phyloP scores from a whole-genome alignment of 2,797 vertebrate species.

The Sphaeramia orbicularis region DNA sequence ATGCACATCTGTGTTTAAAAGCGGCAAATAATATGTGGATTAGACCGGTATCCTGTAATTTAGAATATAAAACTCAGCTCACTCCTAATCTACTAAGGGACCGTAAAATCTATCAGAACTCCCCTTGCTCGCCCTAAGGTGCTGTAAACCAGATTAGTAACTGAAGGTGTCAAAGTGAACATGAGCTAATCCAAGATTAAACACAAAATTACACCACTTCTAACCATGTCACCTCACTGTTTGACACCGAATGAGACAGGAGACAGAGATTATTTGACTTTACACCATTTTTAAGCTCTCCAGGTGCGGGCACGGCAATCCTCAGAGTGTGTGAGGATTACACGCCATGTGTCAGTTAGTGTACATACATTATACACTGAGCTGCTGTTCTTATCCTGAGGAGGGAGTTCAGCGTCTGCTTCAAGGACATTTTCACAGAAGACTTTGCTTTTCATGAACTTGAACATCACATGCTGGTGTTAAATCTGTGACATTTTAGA shows the following conservation, averaged over 20 bases:
- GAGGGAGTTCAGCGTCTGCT: conserved; percentile 16
- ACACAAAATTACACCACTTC: conserved; percentile 73
- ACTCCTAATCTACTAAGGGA: conserved; percentile 65
- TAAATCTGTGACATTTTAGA: conserved; percentile 27
- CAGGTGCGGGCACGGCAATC: conserved; percentile 68
- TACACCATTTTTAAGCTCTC: conserved; percentile 70
- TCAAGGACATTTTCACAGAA: conserved; percentile 32
- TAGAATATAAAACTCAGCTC: conserved; percentile 47
- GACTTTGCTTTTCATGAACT: conserved; percentile 14
- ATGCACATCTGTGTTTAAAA: conserved; percentile 16
- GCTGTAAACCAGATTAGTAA: conserved; percentile 76
- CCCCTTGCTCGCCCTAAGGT: conserved; percentile 49
- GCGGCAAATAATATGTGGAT: conserved; percentile 44
- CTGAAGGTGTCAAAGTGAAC: conserved; percentile 75
- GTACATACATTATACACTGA: conserved; percentile 24
- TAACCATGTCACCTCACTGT: conserved; percentile 59
- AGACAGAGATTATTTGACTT: conserved; percentile 85
- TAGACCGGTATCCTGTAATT: conserved; percentile 52
- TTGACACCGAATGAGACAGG: conserved; percentile 70
- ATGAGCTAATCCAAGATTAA: conserved; percentile 82
- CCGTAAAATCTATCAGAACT: conserved; percentile 63
- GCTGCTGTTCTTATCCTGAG: conserved; percentile 50
- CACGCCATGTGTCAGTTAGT: conserved; percentile 52
- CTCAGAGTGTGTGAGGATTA: conserved; percentile 67
- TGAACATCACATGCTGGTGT: conserved; percentile 2